phyloP scores from a whole-genome alignment of 2,797 vertebrate species.

The Acanthopagrus latus region DNA sequence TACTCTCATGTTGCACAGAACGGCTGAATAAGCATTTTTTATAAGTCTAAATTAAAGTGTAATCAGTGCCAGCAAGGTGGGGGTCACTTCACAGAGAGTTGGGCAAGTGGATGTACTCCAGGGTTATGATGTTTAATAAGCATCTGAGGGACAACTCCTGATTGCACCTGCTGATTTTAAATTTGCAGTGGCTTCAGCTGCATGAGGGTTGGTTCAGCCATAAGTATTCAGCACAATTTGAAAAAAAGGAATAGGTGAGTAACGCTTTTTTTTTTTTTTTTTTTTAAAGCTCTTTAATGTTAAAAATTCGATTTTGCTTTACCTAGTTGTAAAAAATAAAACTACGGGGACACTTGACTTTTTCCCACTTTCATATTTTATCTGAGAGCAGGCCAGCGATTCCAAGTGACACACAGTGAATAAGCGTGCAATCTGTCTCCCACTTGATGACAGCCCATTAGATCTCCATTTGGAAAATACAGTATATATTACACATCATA shows the following conservation, averaged over 20 bases:
- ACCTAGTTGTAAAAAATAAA: not conserved
- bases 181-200: not conserved
- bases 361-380: no score
- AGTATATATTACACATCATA: no score
- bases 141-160: not conserved
- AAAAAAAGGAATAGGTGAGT: not conserved
- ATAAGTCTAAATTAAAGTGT: slow-evolving; percentile 28
- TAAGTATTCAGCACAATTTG: not conserved
- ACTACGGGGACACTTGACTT: no score
- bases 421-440: no score
- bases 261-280: no score
- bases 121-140: slow-evolving; percentile 10
- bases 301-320: no score
- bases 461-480: no score
- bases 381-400: no score
- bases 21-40: slow-evolving; percentile 35
- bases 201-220: not conserved
- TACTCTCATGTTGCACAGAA: slow-evolving; percentile 14
- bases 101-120: not conserved
- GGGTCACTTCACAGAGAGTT: slow-evolving; percentile 14
- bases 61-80: slow-evolving; percentile 25
- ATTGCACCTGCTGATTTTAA: not conserved
- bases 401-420: no score
- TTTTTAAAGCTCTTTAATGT: no score
- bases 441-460: no score